Conservation (phyloP, 2,797 vertebrate genomes). For the Clangula hyemalis region DNA sequence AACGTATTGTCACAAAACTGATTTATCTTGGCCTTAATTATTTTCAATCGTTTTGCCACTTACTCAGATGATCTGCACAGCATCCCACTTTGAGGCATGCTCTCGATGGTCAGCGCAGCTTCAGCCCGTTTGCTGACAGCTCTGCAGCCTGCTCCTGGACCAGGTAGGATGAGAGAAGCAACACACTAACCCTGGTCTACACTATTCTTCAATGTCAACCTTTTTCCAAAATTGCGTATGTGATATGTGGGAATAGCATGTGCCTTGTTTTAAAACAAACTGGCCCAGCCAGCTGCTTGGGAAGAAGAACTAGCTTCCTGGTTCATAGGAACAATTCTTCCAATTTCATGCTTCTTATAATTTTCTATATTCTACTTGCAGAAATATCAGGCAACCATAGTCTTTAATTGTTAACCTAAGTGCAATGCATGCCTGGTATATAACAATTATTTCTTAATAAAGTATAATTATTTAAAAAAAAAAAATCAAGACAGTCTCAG, state of each 20-base stretch:
- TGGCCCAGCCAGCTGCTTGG: not conserved
- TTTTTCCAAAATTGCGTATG: not conserved
- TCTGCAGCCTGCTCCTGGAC: not conserved
- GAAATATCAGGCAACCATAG: not conserved
- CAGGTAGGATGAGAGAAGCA: not conserved
- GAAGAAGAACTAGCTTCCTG: not conserved
- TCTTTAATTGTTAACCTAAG: not conserved
- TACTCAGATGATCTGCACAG: not conserved
- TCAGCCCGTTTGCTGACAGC: not conserved
- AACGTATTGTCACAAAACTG: not conserved
- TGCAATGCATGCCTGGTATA: not conserved
- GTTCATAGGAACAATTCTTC: not conserved
- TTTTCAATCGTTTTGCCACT: not conserved
- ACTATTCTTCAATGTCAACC: not conserved
- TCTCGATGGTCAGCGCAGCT: not conserved
- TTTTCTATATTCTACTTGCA: not conserved
- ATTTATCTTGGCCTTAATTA: not conserved
- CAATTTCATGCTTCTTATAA: not conserved
- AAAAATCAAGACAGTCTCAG: not conserved
- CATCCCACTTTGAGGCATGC: not conserved
- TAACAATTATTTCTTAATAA: slow-evolving; percentile 49
- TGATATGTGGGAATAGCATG: not conserved
- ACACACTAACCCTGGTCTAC: not conserved
- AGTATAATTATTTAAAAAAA: slow-evolving; percentile 8
- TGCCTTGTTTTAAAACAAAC: not conserved